Percentiles rank a stretch among this genome's conserved stretches.
Evolutionary conservation across 2,797 vertebrate species (phyloP).

Genomic region (Sciaenops ocellatus): DNA sequence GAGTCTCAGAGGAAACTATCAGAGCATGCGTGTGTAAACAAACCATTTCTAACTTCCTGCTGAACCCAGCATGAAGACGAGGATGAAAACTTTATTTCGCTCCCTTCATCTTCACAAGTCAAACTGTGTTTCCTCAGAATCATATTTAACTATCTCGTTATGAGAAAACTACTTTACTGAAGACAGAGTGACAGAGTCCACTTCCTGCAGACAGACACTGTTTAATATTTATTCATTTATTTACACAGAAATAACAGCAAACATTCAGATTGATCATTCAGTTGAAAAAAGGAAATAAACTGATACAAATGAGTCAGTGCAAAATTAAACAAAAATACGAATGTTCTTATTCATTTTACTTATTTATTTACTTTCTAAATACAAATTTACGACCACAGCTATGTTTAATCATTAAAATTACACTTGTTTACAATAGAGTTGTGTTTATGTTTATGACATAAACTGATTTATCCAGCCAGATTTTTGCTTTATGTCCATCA

Average conservation of each 20-base stretch:
- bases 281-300: background rate
- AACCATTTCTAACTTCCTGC: constrained; percentile 58
- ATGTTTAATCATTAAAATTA: constrained; percentile 12
- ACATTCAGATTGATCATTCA: background rate
- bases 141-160: background rate
- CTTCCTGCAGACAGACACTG: background rate
- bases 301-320: background rate
- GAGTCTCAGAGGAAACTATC: constrained; percentile 61
- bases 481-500: background rate
- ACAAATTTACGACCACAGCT: background rate
- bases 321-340: background rate
- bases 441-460: background rate
- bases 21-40: constrained; percentile 52
- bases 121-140: background rate
- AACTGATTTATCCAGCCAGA: constrained; percentile 10
- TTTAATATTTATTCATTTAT: background rate
- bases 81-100: background rate
- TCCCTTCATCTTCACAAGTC: background rate
- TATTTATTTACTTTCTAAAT: background rate
- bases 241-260: background rate
- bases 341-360: background rate
- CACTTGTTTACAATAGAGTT: background rate
- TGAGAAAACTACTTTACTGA: background rate
- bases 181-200: background rate
- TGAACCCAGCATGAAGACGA: background rate